phyloP scores from a whole-genome alignment of 2,888 invertebrate genomes.

The Anarsia innoxiella region DNA sequence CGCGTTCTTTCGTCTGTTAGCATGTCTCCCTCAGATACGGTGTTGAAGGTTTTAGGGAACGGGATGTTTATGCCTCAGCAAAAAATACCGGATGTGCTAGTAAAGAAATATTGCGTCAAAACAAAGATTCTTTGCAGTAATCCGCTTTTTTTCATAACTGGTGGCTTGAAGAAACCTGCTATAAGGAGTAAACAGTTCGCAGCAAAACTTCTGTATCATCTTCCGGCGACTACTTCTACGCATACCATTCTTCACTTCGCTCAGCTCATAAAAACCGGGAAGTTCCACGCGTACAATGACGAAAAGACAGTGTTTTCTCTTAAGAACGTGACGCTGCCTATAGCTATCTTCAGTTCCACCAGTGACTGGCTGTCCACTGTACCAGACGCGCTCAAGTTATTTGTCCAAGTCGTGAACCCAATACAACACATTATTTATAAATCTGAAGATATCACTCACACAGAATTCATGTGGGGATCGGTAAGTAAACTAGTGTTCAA shows the following conservation, averaged over 20 bases:
- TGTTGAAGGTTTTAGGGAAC: conserved; percentile 23
- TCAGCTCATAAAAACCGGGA: conserved; percentile 34
- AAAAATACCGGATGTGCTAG: conserved; percentile 22
- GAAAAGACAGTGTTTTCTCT: conserved; percentile 27
- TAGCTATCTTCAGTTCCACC: conserved; percentile 32
- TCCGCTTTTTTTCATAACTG: conserved; percentile 29
- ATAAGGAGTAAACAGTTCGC: conserved; percentile 33
- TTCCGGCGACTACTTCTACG: conserved; percentile 32
- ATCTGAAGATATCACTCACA: conserved; percentile 30
- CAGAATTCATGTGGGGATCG: conserved; percentile 37
- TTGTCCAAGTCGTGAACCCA: conserved; percentile 23
- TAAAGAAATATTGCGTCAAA: conserved; percentile 30
- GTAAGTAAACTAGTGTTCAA: conserved; percentile 18
- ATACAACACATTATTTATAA: conserved; percentile 27
- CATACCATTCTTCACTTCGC: conserved; percentile 40
- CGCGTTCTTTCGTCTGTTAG: conserved; percentile 28
- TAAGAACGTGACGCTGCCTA: conserved; percentile 24
- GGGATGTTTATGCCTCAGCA: conserved; percentile 25
- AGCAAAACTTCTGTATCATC: conserved; percentile 21
- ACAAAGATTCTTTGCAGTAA: conserved; percentile 26
- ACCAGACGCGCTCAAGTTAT: conserved; percentile 26
- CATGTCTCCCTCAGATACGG: conserved; percentile 17
- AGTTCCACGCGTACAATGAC: conserved; percentile 30
- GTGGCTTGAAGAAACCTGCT: conserved; percentile 26
- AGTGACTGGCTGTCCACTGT: conserved; percentile 34